phyloP scores from a whole-genome alignment of 1,140 invertebrate species.

The Elymnias hypermnestra region DNA sequence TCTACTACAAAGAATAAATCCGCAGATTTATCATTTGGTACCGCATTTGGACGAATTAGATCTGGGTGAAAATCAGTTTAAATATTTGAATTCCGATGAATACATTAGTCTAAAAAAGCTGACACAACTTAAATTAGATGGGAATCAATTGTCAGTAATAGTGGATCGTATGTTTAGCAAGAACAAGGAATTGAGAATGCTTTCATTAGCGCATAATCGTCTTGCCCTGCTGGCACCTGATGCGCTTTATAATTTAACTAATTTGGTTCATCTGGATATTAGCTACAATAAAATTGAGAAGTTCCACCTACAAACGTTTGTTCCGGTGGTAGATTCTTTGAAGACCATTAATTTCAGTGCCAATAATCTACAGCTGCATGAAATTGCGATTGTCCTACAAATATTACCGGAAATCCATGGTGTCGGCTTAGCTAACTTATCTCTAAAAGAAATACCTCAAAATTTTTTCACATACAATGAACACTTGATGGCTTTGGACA shows the following conservation, averaged over 20 bases:
- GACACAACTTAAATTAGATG: constrained; percentile 82
- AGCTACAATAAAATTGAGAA: constrained; percentile 84
- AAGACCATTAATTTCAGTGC: constrained; percentile 81
- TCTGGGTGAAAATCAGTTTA: constrained; percentile 86
- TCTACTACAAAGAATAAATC: constrained; percentile 83
- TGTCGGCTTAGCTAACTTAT: constrained; percentile 77
- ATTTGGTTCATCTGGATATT: constrained; percentile 81
- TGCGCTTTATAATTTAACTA: constrained; percentile 82
- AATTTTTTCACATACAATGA: constrained; percentile 72
- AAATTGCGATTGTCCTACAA: constrained; percentile 74
- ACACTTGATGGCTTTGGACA: constrained; percentile 60
- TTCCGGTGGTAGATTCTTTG: constrained; percentile 78
- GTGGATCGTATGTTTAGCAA: constrained; percentile 84
- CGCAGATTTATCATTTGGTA: constrained; percentile 84
- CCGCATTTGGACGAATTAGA: constrained; percentile 82
- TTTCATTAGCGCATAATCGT: constrained; percentile 82
- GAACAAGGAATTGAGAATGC: constrained; percentile 76
- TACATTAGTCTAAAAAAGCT: constrained; percentile 83
- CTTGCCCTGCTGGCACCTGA: constrained; percentile 83
- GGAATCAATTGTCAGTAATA: constrained; percentile 85
- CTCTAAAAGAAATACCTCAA: constrained; percentile 67
- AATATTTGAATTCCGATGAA: constrained; percentile 85
- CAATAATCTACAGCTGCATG: constrained; percentile 75
- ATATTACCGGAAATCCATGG: constrained; percentile 76
- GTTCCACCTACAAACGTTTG: constrained; percentile 78